Conservation (phyloP, 2,797 vertebrate species). For the Epinephelus coioides region DNA sequence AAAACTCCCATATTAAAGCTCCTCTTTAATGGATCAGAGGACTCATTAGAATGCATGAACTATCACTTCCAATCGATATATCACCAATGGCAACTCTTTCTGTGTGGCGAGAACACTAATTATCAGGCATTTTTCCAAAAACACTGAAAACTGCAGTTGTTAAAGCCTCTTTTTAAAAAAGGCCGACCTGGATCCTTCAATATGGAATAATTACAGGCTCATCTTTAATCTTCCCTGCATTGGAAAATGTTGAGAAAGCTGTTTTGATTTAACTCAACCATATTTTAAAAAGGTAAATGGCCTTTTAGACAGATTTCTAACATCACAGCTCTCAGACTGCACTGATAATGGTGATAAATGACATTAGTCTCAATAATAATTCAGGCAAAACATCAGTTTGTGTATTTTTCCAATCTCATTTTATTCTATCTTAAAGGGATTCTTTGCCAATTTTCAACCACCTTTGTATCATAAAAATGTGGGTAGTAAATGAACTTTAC, state of each 20-base stretch:
- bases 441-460: too few relatives aligned
- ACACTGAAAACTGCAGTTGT: slow-evolving; percentile 10
- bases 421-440: not conserved
- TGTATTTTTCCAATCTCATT: not conserved
- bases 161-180: not conserved
- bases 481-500: too few relatives aligned
- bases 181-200: not conserved
- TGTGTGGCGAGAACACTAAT: slow-evolving; percentile 70
- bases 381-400: not conserved
- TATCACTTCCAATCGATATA: slow-evolving; percentile 80
- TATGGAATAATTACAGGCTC: slow-evolving; percentile 8
- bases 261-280: slow-evolving; percentile 7
- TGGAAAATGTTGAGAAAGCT: not conserved
- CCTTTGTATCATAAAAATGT: too few relatives aligned
- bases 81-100: slow-evolving; percentile 75
- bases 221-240: slow-evolving; percentile 1
- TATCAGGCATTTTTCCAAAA: slow-evolving; percentile 21
- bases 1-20: slow-evolving; percentile 74
- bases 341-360: not conserved
- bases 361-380: not conserved
- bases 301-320: not conserved
- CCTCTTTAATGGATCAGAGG: slow-evolving; percentile 72
- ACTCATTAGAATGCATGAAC: slow-evolving; percentile 83
- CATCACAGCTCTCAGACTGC: not conserved
- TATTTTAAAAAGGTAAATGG: not conserved